Evolutionary conservation across 2,888 invertebrate species (phyloP).

Genomic region (Bombyx huttoni): DNA sequence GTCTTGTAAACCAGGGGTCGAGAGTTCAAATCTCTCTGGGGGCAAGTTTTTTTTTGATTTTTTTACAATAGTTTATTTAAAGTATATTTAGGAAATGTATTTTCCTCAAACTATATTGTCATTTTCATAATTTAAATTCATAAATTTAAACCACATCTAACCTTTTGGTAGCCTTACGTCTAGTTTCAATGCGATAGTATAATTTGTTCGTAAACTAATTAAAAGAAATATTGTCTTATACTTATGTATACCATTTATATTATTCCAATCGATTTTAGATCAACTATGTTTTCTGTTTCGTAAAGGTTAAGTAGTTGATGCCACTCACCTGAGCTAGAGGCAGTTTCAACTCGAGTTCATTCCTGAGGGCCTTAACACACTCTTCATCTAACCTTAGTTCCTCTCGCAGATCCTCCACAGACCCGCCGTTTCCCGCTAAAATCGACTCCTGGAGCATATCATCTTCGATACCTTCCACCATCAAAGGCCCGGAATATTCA

Average conservation of each 20-base stretch:
- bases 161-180: no score
- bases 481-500: constrained; percentile 57
- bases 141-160: no score
- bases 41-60: constrained; percentile 27
- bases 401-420: constrained; percentile 65
- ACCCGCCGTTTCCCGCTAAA: constrained; percentile 64
- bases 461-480: constrained; percentile 40
- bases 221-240: no score
- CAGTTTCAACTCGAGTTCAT: constrained; percentile 78
- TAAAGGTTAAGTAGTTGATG: no score
- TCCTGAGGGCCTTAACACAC: constrained; percentile 78
- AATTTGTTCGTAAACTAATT: no score
- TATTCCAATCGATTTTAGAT: neutral
- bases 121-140: no score
- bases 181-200: no score
- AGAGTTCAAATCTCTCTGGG: constrained; percentile 77
- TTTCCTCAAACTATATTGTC: neutral
- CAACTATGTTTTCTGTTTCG: neutral
- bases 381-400: constrained; percentile 77
- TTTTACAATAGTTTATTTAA: neutral
- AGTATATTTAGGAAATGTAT: neutral
- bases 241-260: neutral
- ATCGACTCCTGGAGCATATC: constrained; percentile 39
- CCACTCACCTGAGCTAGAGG: constrained; percentile 75
- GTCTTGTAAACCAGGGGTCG: constrained; percentile 75